These are phyloP conservation scores for Triops cancriformis DNA, from an alignment of 1,140 invertebrate genomes.

Conservation along the genomic window DNA sequence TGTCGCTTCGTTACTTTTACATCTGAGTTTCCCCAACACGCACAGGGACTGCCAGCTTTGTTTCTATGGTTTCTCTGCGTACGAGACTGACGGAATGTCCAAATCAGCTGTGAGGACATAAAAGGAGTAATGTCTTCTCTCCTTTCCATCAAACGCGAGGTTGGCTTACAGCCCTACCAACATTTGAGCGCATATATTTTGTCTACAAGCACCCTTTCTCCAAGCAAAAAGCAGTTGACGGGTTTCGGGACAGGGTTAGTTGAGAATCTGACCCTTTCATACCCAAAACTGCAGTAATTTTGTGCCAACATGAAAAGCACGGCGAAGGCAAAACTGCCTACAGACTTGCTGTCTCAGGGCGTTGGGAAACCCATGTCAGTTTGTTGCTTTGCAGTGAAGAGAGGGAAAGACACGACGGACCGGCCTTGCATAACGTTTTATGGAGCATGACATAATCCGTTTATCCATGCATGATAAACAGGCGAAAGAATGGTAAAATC, in stretches of 20 bases:
- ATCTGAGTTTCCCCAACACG: not conserved
- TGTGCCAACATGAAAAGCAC: not conserved
- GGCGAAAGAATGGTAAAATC: not conserved
- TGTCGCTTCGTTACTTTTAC: not conserved
- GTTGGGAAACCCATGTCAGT: not conserved
- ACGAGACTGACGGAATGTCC: not conserved
- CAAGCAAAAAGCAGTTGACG: not conserved
- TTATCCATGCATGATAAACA: not conserved
- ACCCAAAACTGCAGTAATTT: not conserved
- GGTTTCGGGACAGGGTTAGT: not conserved
- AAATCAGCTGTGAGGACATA: slow-evolving; percentile 18
- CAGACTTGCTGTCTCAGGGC: not conserved
- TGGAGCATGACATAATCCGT: not conserved
- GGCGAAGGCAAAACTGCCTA: not conserved
- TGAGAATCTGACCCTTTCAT: no score
- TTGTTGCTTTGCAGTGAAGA: not conserved
- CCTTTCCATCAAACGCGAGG: not conserved
- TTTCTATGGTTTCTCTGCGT: not conserved
- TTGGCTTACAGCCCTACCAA: not conserved
- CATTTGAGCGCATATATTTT: not conserved
- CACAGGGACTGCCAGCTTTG: not conserved
- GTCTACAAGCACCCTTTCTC: not conserved
- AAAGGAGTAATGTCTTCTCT: not conserved
- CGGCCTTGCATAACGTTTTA: not conserved
- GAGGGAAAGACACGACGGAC: not conserved